Evolutionary conservation across 1,140 invertebrate species (phyloP).

Genomic region (Wiebesia pumilae): DNA sequence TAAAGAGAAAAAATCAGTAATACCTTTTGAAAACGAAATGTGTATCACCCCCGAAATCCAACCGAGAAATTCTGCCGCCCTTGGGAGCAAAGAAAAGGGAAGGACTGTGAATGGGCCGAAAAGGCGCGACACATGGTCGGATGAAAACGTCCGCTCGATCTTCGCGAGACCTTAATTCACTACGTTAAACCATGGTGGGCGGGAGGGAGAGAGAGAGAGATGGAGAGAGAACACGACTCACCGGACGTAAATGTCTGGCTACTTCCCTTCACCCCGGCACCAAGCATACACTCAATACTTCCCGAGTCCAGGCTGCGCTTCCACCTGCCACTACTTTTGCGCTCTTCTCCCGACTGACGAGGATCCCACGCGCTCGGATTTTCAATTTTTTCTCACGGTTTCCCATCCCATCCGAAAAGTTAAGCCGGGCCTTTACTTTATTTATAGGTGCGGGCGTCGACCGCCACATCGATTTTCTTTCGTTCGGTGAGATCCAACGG

Average conservation of each 20-base stretch:
- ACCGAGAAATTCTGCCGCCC: not conserved
- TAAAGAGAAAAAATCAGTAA: not conserved
- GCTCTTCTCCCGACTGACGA: not conserved
- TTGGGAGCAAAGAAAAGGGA: not conserved
- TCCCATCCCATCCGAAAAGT: not conserved
- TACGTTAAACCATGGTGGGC: not conserved
- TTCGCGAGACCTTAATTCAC: not conserved
- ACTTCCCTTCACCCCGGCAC: not conserved
- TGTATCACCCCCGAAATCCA: not conserved
- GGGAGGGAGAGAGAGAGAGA: not conserved
- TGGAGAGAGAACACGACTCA: not conserved
- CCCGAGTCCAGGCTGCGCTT: not conserved
- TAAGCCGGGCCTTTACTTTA: not conserved
- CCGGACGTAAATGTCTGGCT: not conserved
- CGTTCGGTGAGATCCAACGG: not conserved
- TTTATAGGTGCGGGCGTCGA: not conserved
- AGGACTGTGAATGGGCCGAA: not conserved
- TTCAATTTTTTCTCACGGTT: constrained; percentile 31
- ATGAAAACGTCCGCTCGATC: constrained; percentile 7
- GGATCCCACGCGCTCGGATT: constrained; percentile 23
- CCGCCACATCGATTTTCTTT: not conserved
- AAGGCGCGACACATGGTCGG: not conserved
- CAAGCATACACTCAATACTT: not conserved
- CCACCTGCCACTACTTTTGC: constrained; percentile 15
- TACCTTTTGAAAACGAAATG: constrained; percentile 14